phyloP scores from a whole-genome alignment of 2,797 vertebrate genomes.

The Danio choprae region DNA sequence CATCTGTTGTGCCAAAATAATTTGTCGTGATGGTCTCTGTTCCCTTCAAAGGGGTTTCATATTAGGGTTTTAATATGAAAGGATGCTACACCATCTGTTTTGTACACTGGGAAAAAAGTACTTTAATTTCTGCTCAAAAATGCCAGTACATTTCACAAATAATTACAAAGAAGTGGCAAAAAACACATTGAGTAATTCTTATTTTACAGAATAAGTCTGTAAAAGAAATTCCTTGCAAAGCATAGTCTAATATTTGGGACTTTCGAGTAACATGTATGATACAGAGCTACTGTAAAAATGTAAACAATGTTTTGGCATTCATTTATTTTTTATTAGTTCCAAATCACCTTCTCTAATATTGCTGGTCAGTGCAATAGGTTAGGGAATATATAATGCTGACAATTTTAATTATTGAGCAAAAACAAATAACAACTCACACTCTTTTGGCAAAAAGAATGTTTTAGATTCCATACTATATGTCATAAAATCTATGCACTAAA shows the following conservation, averaged over 20 bases:
- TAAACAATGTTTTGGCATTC: not conserved
- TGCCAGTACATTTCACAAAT: not conserved
- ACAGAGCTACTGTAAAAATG: not conserved
- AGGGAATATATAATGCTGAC: not conserved
- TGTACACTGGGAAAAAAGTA: not conserved
- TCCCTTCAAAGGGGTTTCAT: slow-evolving; percentile 15
- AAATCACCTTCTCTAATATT: not conserved
- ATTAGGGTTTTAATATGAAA: slow-evolving; percentile 6
- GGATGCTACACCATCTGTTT: slow-evolving; percentile 20
- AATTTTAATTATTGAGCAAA: not conserved
- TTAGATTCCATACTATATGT: not conserved
- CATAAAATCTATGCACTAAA: not conserved
- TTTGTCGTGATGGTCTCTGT: slow-evolving; percentile 1
- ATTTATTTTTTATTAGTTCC: not conserved
- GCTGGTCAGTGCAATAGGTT: not conserved
- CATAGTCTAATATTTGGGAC: too few relatives aligned
- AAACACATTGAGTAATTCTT: too few relatives aligned
- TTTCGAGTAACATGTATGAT: not conserved
- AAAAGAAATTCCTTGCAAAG: too few relatives aligned
- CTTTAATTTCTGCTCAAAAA: not conserved
- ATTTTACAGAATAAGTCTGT: too few relatives aligned
- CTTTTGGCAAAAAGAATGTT: not conserved
- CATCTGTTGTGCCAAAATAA: slow-evolving; percentile 8
- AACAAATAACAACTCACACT: not conserved
- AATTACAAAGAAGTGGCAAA: too few relatives aligned